phyloP scores from a whole-genome alignment of 1,140 invertebrate genomes.

The Tribolium castaneum region DNA sequence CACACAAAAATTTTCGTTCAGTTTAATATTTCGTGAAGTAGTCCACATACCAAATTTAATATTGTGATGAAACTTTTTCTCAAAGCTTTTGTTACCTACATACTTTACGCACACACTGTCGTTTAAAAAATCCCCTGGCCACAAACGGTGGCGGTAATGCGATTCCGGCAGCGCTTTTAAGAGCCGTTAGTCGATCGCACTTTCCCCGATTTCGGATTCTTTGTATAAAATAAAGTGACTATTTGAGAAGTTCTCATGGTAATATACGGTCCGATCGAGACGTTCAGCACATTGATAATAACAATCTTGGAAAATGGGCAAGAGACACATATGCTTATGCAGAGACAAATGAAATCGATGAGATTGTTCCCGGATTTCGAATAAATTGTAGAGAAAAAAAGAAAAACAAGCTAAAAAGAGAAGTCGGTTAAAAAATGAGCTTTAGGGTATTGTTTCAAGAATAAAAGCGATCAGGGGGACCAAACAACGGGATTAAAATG shows the following conservation, averaged over 20 bases:
- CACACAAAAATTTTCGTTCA: too few relatives aligned
- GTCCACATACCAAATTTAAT: too few relatives aligned
- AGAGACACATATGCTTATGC: constrained; percentile 19
- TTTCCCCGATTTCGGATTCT: constrained; percentile 29
- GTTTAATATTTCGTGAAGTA: too few relatives aligned
- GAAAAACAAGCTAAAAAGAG: constrained; percentile 1
- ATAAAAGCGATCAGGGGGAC: constrained; percentile 29
- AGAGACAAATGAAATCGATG: constrained; percentile 22
- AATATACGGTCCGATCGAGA: constrained; percentile 5
- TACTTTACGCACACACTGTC: not conserved
- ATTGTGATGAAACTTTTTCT: too few relatives aligned
- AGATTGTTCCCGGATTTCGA: constrained; percentile 25
- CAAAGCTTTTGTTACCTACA: not conserved
- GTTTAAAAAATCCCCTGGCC: not conserved
- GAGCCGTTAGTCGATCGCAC: constrained; percentile 38
- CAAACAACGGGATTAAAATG: constrained; percentile 23
- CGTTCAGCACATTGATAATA: constrained; percentile 29
- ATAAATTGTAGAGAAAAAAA: constrained; percentile 12
- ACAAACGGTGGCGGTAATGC: constrained; percentile 25
- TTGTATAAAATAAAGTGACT: constrained; percentile 36
- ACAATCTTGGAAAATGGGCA: constrained; percentile 3
- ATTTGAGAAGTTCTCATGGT: constrained; percentile 30
- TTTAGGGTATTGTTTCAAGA: constrained; percentile 11
- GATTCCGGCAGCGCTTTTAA: constrained; percentile 11
- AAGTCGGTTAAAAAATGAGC: constrained; percentile 28